Percentiles rank a stretch among this genome's conserved stretches.
Evolutionary conservation across 2,888 invertebrate genomes (phyloP).

Genomic region (Caenorhabditis panamensis): DNA sequence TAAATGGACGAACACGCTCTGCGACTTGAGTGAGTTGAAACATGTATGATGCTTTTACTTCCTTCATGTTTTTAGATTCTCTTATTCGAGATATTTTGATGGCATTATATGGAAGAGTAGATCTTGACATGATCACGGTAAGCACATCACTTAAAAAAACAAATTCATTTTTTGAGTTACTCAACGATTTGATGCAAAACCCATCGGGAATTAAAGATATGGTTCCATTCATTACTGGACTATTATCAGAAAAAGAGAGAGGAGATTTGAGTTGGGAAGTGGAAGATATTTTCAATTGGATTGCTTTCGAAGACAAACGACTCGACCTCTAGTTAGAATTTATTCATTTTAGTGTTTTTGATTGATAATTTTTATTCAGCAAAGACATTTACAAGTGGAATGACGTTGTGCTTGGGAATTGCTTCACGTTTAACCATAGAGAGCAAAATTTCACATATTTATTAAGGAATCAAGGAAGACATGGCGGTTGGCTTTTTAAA

Average conservation of each 20-base stretch:
- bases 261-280: constrained; percentile 67
- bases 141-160: neutral
- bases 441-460: constrained; percentile 52
- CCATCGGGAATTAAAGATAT: constrained; percentile 69
- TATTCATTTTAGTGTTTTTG: neutral
- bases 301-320: constrained; percentile 69
- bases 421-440: constrained; percentile 72
- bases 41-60: too few species aligned
- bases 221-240: constrained; percentile 69
- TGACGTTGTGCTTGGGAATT: constrained; percentile 70
- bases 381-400: constrained; percentile 66
- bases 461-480: constrained; percentile 53
- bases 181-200: constrained; percentile 66
- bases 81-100: constrained; percentile 59
- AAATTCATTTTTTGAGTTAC: constrained; percentile 49
- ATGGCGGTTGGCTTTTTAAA: constrained; percentile 58
- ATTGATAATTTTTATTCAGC: constrained; percentile 43
- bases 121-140: constrained; percentile 57
- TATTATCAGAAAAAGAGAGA: constrained; percentile 33
- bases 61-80: constrained; percentile 57
- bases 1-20: constrained; percentile 61
- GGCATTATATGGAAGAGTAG: constrained; percentile 63
- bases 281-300: constrained; percentile 69
- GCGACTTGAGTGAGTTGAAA: constrained; percentile 66
- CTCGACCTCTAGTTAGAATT: constrained; percentile 51